Evolutionary conservation across 2,797 vertebrate genomes (phyloP).

Genomic region (Coccyzus lansbergi): DNA sequence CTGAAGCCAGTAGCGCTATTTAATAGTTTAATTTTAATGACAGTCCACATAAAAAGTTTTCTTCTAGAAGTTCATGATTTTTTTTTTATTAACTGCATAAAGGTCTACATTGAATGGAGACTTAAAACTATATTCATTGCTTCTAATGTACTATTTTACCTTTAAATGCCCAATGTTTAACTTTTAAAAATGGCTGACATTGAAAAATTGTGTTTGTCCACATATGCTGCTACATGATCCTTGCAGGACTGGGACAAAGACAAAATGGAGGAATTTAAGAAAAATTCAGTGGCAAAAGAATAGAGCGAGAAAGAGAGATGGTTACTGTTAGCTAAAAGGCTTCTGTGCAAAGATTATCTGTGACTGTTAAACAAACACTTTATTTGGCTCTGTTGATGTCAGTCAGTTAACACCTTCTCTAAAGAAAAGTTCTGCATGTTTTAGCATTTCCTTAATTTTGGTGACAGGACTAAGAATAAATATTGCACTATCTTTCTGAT

Average conservation of each 20-base stretch:
- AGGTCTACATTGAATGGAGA: neutral
- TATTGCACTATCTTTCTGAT: neutral
- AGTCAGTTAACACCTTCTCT: neutral
- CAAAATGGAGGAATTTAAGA: neutral
- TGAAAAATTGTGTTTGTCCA: neutral
- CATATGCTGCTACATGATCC: neutral
- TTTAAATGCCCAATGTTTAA: neutral
- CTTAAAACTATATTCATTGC: neutral
- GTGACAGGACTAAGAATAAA: neutral
- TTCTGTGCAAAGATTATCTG: neutral
- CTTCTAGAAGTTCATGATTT: neutral
- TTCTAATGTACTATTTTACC: neutral
- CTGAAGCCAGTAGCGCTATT: neutral
- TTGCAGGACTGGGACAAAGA: neutral
- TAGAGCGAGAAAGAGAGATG: neutral
- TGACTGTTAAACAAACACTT: neutral
- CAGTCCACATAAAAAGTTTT: neutral
- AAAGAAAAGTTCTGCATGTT: neutral
- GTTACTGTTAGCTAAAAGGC: neutral
- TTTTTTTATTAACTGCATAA: neutral
- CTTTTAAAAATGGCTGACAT: neutral
- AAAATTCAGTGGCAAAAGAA: neutral
- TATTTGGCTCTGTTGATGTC: neutral
- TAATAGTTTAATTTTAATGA: neutral
- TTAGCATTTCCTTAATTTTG: neutral